Conservation (phyloP, 2,113 vertebrate genomes). For the Rattus rattus region DNA sequence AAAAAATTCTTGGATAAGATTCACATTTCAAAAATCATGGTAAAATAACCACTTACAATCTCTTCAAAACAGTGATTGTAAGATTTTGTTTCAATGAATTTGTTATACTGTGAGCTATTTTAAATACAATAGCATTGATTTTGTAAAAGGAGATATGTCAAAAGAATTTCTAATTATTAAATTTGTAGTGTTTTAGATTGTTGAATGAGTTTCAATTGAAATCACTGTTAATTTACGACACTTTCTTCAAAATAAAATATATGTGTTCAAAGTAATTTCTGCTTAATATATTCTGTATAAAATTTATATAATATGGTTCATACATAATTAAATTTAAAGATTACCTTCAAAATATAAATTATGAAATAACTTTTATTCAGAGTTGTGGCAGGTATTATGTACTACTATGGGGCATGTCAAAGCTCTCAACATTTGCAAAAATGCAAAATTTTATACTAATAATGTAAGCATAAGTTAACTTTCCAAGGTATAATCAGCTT, state of each 20-base stretch:
- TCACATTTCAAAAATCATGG: neutral
- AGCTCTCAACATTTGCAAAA: neutral
- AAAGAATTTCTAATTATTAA: neutral
- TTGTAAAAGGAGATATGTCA: neutral
- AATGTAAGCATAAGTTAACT: neutral
- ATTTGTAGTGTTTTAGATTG: slow-evolving; percentile 21
- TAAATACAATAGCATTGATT: neutral
- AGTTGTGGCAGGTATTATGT: neutral
- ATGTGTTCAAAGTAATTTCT: neutral
- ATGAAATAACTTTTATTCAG: neutral
- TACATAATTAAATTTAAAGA: neutral
- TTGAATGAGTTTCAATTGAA: neutral
- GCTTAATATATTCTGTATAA: neutral
- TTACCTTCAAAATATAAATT: slow-evolving; percentile 4
- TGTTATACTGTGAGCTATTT: neutral
- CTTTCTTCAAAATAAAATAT: neutral
- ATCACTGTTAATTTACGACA: neutral
- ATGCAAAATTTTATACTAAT: neutral
- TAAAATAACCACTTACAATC: neutral
- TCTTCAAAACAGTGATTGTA: neutral
- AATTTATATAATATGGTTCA: neutral
- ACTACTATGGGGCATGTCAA: neutral
- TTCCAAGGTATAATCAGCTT: neutral
- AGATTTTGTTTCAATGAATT: neutral
- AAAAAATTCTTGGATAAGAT: neutral